Evolutionary conservation across 2,113 vertebrate genomes (phyloP).

Genomic region (Enhydra lutris): DNA sequence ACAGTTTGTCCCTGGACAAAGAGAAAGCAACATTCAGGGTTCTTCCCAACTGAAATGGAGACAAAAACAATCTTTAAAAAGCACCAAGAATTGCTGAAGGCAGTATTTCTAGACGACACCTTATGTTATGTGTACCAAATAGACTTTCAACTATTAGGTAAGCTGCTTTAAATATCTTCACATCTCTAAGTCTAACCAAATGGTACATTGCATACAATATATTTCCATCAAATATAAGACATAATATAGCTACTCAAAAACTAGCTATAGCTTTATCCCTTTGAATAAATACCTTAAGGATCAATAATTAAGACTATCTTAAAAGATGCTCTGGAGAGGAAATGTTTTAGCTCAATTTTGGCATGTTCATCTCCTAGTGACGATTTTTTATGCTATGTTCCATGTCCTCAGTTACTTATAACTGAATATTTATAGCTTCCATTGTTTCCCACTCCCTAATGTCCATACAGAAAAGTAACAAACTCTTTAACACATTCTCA

Average conservation of each 20-base stretch:
- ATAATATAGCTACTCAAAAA: constrained; percentile 19
- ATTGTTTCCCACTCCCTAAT: background rate
- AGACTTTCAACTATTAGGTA: background rate
- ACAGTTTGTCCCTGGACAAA: background rate
- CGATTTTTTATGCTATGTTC: background rate
- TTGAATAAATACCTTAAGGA: constrained; percentile 9
- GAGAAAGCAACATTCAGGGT: background rate
- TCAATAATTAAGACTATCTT: background rate
- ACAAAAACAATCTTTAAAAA: background rate
- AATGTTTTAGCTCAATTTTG: background rate
- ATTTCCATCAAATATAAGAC: background rate
- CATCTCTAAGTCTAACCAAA: background rate
- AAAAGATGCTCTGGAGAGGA: background rate
- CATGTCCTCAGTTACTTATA: background rate
- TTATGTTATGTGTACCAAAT: background rate
- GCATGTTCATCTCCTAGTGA: background rate
- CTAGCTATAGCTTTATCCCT: background rate
- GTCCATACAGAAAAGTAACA: background rate
- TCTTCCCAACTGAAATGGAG: background rate
- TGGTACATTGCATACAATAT: background rate
- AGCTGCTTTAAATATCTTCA: background rate
- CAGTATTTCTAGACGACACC: background rate
- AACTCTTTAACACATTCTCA: background rate
- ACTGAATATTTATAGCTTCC: background rate
- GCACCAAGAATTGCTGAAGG: background rate